Percentiles rank a stretch among this genome's conserved stretches.
Evolutionary conservation across 2,888 invertebrate species (phyloP).

Genomic region (Omphaloscelis lunosa): DNA sequence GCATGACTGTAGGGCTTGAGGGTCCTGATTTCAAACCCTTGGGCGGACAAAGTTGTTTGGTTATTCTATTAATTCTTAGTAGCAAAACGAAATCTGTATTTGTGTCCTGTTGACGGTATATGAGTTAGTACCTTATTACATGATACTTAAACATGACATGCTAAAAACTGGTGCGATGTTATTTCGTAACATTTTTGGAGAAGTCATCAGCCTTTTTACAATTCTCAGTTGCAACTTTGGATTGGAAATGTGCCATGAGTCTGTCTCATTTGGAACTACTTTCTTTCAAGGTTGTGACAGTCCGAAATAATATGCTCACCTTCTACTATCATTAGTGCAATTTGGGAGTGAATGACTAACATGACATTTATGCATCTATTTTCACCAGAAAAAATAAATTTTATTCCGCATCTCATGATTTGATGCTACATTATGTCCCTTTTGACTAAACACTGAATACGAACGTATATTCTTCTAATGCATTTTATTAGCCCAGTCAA

Average conservation of each 20-base stretch:
- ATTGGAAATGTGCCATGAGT: slow-evolving; percentile 36
- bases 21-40: background rate
- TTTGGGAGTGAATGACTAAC: background rate
- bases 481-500: background rate
- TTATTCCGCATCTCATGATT: too few relatives aligned
- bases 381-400: background rate
- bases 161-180: background rate
- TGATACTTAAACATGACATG: background rate
- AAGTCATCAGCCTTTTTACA: background rate
- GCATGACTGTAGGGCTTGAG: too few relatives aligned
- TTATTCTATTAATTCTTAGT: background rate
- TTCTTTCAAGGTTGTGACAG: slow-evolving; percentile 32
- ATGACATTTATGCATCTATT: background rate
- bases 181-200: background rate
- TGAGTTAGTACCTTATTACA: background rate
- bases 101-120: background rate
- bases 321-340: slow-evolving; percentile 19
- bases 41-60: background rate
- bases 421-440: background rate
- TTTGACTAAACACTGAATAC: background rate
- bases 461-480: background rate
- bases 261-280: slow-evolving; percentile 36
- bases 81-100: background rate
- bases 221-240: background rate
- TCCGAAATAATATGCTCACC: slow-evolving; percentile 10